phyloP scores from a whole-genome alignment of 2,113 vertebrate genomes.

The Chrysochloris asiatica region DNA sequence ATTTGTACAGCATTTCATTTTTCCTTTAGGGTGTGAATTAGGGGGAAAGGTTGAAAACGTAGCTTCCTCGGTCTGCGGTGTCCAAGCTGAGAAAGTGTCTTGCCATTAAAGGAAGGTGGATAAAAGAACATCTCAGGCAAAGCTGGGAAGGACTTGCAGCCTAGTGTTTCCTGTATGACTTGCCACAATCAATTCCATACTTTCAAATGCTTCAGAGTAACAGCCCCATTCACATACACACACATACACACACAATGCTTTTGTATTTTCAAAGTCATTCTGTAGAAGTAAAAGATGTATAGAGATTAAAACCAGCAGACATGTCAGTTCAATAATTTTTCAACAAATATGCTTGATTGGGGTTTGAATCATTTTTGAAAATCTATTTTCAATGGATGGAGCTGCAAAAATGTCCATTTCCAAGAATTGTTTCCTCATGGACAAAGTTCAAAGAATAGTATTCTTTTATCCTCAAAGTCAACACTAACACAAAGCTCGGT shows the following conservation, averaged over 20 bases:
- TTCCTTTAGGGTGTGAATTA: not conserved
- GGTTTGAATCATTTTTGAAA: not conserved
- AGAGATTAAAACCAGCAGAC: not conserved
- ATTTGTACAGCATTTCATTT: slow-evolving; percentile 16
- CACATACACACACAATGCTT: not conserved
- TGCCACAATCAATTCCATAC: not conserved
- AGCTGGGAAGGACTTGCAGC: not conserved
- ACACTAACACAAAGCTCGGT: not conserved
- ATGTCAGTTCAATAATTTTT: not conserved
- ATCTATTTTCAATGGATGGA: slow-evolving; percentile 1
- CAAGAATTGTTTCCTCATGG: not conserved
- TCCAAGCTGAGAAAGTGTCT: not conserved
- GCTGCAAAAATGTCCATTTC: not conserved
- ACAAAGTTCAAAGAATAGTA: not conserved
- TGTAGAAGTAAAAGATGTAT: slow-evolving; percentile 9
- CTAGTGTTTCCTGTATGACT: not conserved
- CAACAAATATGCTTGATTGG: not conserved
- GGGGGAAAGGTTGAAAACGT: not conserved
- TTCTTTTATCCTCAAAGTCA: not conserved
- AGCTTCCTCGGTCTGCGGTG: not conserved
- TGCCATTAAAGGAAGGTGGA: not conserved
- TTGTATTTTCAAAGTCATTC: not conserved
- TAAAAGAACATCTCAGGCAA: slow-evolving; percentile 10
- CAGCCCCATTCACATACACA: not conserved
- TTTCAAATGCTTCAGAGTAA: not conserved